These are phyloP conservation scores for Paragorgia papillata DNA, from an alignment of 92 coral and sea anemone species.

Conservation along the genomic window DNA sequence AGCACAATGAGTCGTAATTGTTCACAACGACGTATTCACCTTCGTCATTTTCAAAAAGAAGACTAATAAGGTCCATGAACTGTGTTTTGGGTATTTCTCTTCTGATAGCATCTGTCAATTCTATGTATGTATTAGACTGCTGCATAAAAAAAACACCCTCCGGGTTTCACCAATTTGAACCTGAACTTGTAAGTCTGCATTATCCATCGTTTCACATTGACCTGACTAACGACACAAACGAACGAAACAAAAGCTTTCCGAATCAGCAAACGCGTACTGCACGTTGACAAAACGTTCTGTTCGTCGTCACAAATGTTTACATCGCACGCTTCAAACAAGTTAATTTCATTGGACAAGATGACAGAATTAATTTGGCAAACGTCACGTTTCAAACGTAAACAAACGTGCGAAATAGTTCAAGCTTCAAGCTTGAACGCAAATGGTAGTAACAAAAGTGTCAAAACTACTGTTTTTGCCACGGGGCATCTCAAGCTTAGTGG, in stretches of 20 bases:
- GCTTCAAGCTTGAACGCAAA: constrained; percentile 46
- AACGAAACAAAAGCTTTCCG: no score
- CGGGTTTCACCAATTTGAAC: constrained; percentile 35
- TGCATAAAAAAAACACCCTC: constrained; percentile 9
- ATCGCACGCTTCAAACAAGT: no score
- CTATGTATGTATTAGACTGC: constrained; percentile 6
- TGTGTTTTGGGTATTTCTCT: constrained; percentile 29
- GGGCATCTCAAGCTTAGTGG: no score
- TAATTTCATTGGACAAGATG: no score
- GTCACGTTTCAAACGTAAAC: constrained; percentile 42
- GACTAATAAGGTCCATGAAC: constrained; percentile 25
- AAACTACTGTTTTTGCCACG: no score
- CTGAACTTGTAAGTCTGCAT: constrained; percentile 8
- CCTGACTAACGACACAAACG: neutral
- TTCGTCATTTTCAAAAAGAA: constrained; percentile 36
- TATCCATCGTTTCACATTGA: neutral
- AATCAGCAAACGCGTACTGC: no score
- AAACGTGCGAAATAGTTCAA: no score
- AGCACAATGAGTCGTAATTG: constrained; percentile 16
- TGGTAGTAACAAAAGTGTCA: no score
- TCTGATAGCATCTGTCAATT: constrained; percentile 6
- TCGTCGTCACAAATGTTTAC: no score
- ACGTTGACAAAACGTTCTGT: no score
- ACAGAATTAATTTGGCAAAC: neutral
- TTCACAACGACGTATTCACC: constrained; percentile 28